Evolutionary conservation across 2,113 vertebrate genomes (phyloP).

Genomic region (Cryptotis parvus): DNA sequence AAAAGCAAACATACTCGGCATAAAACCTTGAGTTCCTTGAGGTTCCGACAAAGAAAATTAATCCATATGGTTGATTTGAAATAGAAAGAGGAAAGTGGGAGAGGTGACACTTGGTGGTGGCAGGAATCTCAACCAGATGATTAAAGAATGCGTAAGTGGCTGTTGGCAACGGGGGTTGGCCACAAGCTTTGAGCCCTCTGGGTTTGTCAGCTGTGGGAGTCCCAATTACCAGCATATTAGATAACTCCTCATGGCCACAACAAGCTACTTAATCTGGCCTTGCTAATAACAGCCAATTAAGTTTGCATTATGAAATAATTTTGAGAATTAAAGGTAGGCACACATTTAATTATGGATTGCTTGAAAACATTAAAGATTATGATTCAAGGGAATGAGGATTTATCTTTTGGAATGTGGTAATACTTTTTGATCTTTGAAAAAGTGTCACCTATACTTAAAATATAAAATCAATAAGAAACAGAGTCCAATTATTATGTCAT

Average conservation of each 20-base stretch:
- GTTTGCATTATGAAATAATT: conserved; percentile 75
- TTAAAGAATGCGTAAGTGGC: conserved; percentile 64
- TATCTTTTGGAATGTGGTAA: conserved; percentile 54
- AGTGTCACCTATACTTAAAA: conserved; percentile 53
- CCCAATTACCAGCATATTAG: conserved; percentile 66
- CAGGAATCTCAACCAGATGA: conserved; percentile 11
- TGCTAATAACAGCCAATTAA: conserved; percentile 81
- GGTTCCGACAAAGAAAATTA: conserved; percentile 64
- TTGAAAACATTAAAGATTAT: conserved; percentile 78
- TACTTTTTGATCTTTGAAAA: conserved; percentile 67
- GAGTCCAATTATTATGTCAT: conserved; percentile 45
- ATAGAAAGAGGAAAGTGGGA: conserved; percentile 33
- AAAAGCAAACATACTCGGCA: conserved; percentile 65
- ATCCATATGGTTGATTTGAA: conserved; percentile 57
- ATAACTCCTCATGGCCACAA: conserved; percentile 60
- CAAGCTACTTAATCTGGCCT: conserved; percentile 77
- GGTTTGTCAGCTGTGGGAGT: conserved; percentile 55
- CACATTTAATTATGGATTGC: conserved; percentile 74
- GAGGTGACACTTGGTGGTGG: not conserved
- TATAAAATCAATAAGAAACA: conserved; percentile 62
- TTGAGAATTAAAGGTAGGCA: conserved; percentile 58
- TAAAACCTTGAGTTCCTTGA: conserved; percentile 47
- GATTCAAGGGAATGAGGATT: conserved; percentile 54
- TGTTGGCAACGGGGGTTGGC: not conserved
- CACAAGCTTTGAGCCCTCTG: conserved; percentile 41